These are phyloP conservation scores for Drosophila greeni DNA, from an alignment of 2,888 invertebrate genomes.

Conservation along the genomic window DNA sequence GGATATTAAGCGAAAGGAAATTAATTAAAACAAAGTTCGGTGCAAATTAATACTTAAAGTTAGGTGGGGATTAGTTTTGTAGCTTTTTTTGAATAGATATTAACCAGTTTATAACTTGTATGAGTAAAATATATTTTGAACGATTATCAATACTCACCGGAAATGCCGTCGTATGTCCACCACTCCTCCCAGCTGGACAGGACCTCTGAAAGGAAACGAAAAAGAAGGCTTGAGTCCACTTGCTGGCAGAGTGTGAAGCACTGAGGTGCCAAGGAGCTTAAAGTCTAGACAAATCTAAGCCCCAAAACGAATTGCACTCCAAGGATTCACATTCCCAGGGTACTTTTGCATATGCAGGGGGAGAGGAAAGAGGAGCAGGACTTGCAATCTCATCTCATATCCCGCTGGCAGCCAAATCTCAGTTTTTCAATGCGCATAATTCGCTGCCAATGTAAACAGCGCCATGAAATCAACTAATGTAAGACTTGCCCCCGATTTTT, in stretches of 20 bases:
- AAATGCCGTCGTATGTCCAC: slow-evolving; percentile 97
- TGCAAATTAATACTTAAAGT: not conserved
- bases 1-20: slow-evolving; percentile 5
- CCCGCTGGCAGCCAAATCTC: slow-evolving; percentile 62
- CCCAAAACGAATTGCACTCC: slow-evolving; percentile 1
- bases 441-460: slow-evolving; percentile 73
- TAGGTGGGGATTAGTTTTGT: not conserved
- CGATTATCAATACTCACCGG: slow-evolving; percentile 84
- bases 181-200: slow-evolving; percentile 92
- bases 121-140: too few species aligned
- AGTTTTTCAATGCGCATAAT: slow-evolving; percentile 69
- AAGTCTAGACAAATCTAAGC: slow-evolving; percentile 24
- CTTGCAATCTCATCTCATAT: slow-evolving; percentile 2
- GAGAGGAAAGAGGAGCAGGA: not conserved
- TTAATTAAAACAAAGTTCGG: slow-evolving; percentile 16
- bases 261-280: slow-evolving; percentile 19
- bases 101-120: too few species aligned
- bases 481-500: slow-evolving; percentile 51
- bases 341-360: slow-evolving; percentile 18
- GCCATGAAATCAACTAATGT: slow-evolving; percentile 74
- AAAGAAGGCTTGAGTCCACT: slow-evolving; percentile 20
- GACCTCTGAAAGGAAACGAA: slow-evolving; percentile 70
- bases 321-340: slow-evolving; percentile 7
- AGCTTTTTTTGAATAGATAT: not conserved
- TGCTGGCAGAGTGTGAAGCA: slow-evolving; percentile 1